Evolutionary conservation across 2,888 invertebrate genomes (phyloP), one percentile per base, ranked within the genome.

Genomic region (Erannis defoliaria): DNA sequence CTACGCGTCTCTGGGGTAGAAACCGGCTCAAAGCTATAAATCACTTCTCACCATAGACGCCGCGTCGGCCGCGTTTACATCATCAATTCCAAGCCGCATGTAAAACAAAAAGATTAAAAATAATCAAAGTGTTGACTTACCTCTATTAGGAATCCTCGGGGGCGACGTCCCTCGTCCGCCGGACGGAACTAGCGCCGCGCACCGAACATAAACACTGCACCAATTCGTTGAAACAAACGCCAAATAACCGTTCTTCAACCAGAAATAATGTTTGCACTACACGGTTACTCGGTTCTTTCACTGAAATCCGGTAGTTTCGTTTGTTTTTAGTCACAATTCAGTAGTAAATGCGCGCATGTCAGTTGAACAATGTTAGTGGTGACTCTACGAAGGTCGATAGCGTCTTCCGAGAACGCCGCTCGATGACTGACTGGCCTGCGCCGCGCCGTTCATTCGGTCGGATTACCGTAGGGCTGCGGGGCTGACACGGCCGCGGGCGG

Each of bases 141-240:
- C 86, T 90, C 88, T 89, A 85, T 80, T 83, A 85, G 68, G 81
- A 88, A 80, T 87, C 85, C 77, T 85, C 76, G 92, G 84, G 90
- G 90, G 92, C 91, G 91, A 91, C 89, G 92, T 85, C 85, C 88
- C 84, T 89, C 85, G 85, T 80, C 84, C 81, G 82, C 84, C 86
- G 87, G 82, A 86, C 82, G 78, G 79, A 86, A 80, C 89, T 80
- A 81, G 83, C 84, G 85, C 84, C 86, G 86, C 88, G 86, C 81
- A 88, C 81, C 84, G 83, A 87, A 92, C 91, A 91, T 91, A 93
- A 93, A 93, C 92, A 93, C 92, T 89, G 85, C 90, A 92, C 91
- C 85, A 87, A 86, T 84, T 82, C 76, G 76, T 77, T 81, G 77
- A 81, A 87, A 81, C 80, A 82, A 86, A 81, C 77, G 79, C 78